Evolutionary conservation across 1,140 invertebrate genomes (phyloP).

Genomic region (Drosophila arizonae): DNA sequence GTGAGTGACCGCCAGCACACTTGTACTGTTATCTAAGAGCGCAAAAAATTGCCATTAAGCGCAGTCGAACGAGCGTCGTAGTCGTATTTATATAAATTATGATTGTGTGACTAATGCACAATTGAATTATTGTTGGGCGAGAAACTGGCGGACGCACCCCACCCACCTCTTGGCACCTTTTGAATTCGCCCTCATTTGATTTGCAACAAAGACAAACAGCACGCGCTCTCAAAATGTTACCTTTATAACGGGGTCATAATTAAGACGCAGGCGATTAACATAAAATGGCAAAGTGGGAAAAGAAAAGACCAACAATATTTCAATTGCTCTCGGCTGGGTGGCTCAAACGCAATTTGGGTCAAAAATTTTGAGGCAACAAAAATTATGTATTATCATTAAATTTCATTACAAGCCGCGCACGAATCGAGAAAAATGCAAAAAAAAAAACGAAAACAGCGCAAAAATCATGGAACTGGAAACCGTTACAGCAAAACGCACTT

Average conservation of each 20-base stretch:
- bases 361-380: constrained; percentile 52
- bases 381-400: constrained; percentile 81
- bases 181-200: constrained; percentile 14
- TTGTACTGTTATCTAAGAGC: constrained; percentile 30
- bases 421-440: constrained; percentile 47
- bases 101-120: constrained; percentile 64
- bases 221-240: constrained; percentile 25
- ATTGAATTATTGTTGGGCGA: constrained; percentile 56
- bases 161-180: background rate
- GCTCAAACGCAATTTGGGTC: constrained; percentile 72
- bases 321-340: constrained; percentile 28
- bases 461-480: constrained; percentile 53
- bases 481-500: constrained; percentile 57
- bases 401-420: constrained; percentile 71
- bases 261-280: constrained; percentile 46
- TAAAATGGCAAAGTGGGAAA: constrained; percentile 45
- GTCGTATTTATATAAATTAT: constrained; percentile 41
- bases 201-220: constrained; percentile 39
- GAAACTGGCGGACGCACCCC: background rate
- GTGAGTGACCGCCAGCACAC: constrained; percentile 22
- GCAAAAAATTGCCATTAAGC: constrained; percentile 37
- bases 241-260: constrained; percentile 35
- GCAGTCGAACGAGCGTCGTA: constrained; percentile 43
- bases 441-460: constrained; percentile 35
- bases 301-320: constrained; percentile 38